These are phyloP conservation scores for Periophthalmus modestus DNA, from an alignment of 2,113 vertebrate genomes.

Conservation along the genomic window DNA sequence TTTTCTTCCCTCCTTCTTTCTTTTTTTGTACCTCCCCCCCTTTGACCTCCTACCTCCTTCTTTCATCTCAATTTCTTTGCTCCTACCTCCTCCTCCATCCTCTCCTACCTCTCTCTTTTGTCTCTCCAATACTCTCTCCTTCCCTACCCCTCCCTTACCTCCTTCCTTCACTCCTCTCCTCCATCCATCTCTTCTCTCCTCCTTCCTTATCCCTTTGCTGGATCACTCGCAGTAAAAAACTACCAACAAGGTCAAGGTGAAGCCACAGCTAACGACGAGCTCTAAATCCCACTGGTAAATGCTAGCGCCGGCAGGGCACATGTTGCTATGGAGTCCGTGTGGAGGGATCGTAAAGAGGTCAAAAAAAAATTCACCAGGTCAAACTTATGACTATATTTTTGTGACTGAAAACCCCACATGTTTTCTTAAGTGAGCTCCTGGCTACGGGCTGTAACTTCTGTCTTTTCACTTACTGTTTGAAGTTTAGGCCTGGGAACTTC, in stretches of 20 bases:
- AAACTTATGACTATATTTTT: slow-evolving; percentile 3
- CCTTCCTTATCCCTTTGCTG: neutral
- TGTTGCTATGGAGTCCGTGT: slow-evolving; percentile 28
- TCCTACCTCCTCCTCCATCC: neutral
- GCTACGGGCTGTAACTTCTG: slow-evolving; percentile 5
- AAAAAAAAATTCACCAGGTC: slow-evolving; percentile 9
- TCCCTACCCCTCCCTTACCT: slow-evolving; percentile 6
- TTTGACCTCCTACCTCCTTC: no score
- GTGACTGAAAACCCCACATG: slow-evolving; percentile 8
- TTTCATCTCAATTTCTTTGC: no score
- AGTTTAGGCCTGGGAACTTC: neutral
- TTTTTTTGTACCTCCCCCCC: neutral
- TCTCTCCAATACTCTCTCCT: neutral
- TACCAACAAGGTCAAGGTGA: slow-evolving; percentile 45
- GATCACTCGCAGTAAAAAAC: slow-evolving; percentile 15
- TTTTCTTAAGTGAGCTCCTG: neutral
- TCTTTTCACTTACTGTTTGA: neutral
- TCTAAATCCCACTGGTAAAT: slow-evolving; percentile 43
- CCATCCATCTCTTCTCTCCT: slow-evolving; percentile 17
- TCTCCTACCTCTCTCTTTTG: neutral
- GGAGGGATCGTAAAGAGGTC: slow-evolving; percentile 15
- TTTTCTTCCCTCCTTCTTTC: no score
- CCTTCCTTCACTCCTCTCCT: slow-evolving; percentile 7
- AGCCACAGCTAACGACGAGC: slow-evolving; percentile 31
- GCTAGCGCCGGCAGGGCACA: slow-evolving; percentile 1